Conservation (phyloP, 2,113 vertebrate species). For the Rafetus swinhoei region DNA sequence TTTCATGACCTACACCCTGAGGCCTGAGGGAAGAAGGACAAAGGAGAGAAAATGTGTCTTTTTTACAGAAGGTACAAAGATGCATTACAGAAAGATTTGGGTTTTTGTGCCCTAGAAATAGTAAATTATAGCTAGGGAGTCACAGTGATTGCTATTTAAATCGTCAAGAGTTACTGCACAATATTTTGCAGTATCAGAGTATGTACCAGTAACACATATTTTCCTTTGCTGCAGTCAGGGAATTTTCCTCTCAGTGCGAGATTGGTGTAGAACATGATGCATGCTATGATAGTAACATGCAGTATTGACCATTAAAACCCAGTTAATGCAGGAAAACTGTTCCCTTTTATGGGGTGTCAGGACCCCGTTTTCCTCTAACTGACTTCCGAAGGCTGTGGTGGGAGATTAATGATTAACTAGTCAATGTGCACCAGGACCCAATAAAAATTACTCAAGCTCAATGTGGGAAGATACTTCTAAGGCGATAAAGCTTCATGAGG, state of each 20-base stretch:
- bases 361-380: neutral
- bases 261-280: neutral
- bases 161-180: neutral
- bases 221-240: neutral
- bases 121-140: neutral
- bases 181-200: neutral
- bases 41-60: neutral
- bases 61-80: neutral
- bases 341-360: neutral
- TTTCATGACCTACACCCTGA: neutral
- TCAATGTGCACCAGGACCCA: neutral
- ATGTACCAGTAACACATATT: neutral
- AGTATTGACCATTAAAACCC: neutral
- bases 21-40: neutral
- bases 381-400: neutral
- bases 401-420: neutral
- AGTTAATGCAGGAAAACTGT: neutral
- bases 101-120: neutral
- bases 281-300: neutral
- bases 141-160: neutral
- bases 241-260: neutral
- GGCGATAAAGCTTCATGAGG: too few relatives aligned
- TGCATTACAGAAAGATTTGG: neutral
- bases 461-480: neutral
- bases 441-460: neutral